phyloP scores from a whole-genome alignment of 1,140 invertebrate genomes.

The Euura lappo region DNA sequence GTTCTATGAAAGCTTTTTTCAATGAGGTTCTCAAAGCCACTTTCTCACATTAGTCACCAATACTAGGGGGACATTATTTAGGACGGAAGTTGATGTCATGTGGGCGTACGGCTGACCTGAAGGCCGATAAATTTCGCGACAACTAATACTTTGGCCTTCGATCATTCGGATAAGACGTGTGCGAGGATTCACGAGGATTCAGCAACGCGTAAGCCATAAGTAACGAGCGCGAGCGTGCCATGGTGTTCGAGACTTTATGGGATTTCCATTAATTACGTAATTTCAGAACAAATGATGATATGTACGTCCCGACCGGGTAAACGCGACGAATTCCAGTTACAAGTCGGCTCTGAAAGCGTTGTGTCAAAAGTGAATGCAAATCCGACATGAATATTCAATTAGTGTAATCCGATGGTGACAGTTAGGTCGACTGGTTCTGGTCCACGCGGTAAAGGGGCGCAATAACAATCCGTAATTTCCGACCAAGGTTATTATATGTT shows the following conservation, averaged over 20 bases:
- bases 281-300: background rate
- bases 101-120: background rate
- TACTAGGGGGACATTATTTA: background rate
- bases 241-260: background rate
- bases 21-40: background rate
- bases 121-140: background rate
- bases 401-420: conserved; percentile 41
- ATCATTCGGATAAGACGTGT: background rate
- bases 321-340: background rate
- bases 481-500: background rate
- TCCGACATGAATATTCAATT: conserved; percentile 52
- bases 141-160: background rate
- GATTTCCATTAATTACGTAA: background rate
- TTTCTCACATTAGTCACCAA: background rate
- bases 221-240: background rate
- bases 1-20: conserved; percentile 6
- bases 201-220: background rate
- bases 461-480: background rate
- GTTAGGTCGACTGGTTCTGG: background rate
- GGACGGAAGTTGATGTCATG: background rate
- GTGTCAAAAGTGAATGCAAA: conserved; percentile 50
- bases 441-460: background rate
- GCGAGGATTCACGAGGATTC: background rate
- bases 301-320: background rate
- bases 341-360: background rate